Evolutionary conservation across 2,888 invertebrate species (phyloP), one percentile per base, ranked within the genome.

Genomic region (Lycia hirtaria): DNA sequence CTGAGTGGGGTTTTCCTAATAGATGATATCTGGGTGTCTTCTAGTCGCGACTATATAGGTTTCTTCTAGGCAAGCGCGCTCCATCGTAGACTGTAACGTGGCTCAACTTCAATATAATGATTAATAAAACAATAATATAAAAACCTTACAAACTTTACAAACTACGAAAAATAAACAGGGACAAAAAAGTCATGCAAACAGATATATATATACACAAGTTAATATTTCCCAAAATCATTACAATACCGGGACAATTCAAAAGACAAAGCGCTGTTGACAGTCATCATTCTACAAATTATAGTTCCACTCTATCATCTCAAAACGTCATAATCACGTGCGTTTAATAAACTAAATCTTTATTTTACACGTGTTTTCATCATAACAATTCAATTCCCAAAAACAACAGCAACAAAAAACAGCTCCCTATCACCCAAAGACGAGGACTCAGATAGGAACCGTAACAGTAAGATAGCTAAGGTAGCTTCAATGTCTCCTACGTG

Each of bases 401-500:
- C 80, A 77, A 75, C 73, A 73, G 68, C 33, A 52, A 83, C 80
- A 88, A 88, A 88, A 87, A 85, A 81, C 71, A 84, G 85, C 87
- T 82, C 87, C 87, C 84, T 81, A 83, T 86, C 84, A 81, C 64
- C 69, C 69, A 68, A 70, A 38, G 53, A 41, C 50, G 55, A 40
- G 33, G 38, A 47, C 73, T 67, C 64, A 76, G 75, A 83, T 47
- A 35, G 26, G 33, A 47, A 33, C 14, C 19, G 15, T 40, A 40
- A 38, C 40, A 14, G 5, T 9, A 19, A 50, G 50, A 50, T 50
- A 50, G 50, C 30, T 83, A 85, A 88, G 50, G 40, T 83, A 85
- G 88, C 86, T 86, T 88, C 76, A 84, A 88, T 83, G 88, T 75
- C 51, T 55, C 40, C 65, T 83, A 89, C 90, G 91, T 90, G 91